A percentile compares a stretch with the other conserved stretches of the same genome.
Evolutionary conservation across 2,888 invertebrate genomes (phyloP).

Genomic region (Bruchidius siliquastri): DNA sequence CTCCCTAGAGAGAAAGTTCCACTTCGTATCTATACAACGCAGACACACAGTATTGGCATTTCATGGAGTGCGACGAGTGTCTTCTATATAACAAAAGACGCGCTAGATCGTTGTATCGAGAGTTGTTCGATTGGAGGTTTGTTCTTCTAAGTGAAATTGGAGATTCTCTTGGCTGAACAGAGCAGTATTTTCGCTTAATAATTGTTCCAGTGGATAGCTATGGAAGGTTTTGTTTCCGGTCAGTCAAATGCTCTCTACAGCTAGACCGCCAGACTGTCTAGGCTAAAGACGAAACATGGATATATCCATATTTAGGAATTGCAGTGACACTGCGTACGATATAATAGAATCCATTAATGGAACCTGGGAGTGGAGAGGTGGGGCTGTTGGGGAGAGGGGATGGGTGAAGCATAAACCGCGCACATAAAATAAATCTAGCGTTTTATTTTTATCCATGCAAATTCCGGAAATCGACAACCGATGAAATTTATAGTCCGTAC

Average conservation of each 20-base stretch:
- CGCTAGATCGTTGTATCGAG: background rate
- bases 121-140: background rate
- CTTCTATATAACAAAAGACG: background rate
- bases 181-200: background rate
- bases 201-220: background rate
- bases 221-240: no score
- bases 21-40: conserved; percentile 40
- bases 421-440: background rate
- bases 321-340: no score
- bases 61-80: conserved; percentile 32
- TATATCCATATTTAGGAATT: no score
- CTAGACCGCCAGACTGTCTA: no score
- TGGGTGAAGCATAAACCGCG: background rate
- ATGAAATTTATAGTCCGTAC: conserved; percentile 37
- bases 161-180: background rate
- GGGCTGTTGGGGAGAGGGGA: background rate
- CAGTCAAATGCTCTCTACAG: no score
- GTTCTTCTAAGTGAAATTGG: background rate
- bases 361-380: background rate
- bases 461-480: conserved; percentile 27
- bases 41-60: conserved; percentile 40
- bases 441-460: conserved; percentile 7
- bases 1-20: conserved; percentile 38
- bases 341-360: background rate
- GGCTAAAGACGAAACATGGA: no score